phyloP scores from a whole-genome alignment of 2,888 invertebrate species.

The Amphipoea lucens region DNA sequence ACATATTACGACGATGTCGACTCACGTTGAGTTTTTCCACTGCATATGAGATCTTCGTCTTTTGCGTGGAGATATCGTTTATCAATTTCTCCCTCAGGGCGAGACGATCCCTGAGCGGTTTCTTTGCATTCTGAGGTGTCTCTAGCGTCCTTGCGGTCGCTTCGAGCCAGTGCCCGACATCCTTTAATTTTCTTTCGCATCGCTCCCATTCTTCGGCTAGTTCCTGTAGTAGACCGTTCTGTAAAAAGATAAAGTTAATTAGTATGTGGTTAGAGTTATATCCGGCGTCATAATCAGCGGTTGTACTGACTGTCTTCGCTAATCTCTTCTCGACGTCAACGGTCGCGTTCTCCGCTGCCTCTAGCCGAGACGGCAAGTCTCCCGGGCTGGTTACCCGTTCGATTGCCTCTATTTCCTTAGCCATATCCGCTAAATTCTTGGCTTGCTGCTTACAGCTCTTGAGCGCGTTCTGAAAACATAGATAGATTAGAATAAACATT shows the following conservation, averaged over 20 bases:
- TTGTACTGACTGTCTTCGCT: conserved; percentile 94
- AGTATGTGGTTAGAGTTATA: not conserved
- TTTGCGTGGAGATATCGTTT: conserved; percentile 96
- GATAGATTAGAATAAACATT: conserved; percentile 37
- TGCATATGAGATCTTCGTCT: conserved; percentile 96
- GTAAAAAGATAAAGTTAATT: conserved; percentile 74
- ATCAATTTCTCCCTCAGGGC: conserved; percentile 96
- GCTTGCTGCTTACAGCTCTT: conserved; percentile 97
- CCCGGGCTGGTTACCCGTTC: conserved; percentile 95
- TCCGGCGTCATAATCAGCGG: not conserved
- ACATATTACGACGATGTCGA: conserved; percentile 52
- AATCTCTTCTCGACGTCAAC: conserved; percentile 95
- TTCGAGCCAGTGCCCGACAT: conserved; percentile 96
- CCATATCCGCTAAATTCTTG: conserved; percentile 97
- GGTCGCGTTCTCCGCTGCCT: conserved; percentile 96
- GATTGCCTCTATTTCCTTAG: conserved; percentile 96
- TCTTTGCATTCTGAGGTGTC: conserved; percentile 95
- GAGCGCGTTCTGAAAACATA: conserved; percentile 93
- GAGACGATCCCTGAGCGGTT: conserved; percentile 96
- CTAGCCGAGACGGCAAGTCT: conserved; percentile 95
- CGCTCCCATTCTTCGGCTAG: conserved; percentile 98
- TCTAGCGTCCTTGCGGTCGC: conserved; percentile 94
- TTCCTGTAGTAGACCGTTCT: conserved; percentile 97
- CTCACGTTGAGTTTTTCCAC: conserved; percentile 97
- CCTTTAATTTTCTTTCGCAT: conserved; percentile 97